A percentile compares a stretch with the other conserved stretches of the same genome.
These are phyloP conservation scores for Corynorhinus townsendii DNA, from an alignment of 2,113 vertebrate genomes.

Conservation along the genomic window DNA sequence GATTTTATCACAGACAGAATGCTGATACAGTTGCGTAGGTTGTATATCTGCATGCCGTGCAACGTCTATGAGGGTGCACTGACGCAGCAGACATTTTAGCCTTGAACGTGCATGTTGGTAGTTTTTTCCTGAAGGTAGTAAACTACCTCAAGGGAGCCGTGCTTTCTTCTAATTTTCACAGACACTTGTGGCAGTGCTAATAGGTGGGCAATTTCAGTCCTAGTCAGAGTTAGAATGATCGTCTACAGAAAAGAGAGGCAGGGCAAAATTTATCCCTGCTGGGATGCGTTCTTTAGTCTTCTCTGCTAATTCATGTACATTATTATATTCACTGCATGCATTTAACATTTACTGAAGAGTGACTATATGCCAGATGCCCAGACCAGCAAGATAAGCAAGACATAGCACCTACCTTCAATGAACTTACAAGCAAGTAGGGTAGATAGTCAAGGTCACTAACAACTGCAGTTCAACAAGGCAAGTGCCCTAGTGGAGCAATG, in stretches of 20 bases:
- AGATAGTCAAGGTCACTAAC: neutral
- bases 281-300: neutral
- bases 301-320: neutral
- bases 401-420: neutral
- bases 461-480: neutral
- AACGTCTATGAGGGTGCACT: neutral
- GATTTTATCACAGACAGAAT: neutral
- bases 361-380: neutral
- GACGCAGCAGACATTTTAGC: too few species aligned
- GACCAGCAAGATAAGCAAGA: neutral
- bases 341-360: neutral
- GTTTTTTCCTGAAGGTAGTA: neutral
- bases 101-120: neutral
- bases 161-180: neutral
- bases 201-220: neutral
- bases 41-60: neutral
- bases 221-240: neutral
- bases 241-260: neutral
- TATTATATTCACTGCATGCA: neutral
- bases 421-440: neutral
- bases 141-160: neutral
- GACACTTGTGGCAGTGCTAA: neutral
- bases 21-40: neutral
- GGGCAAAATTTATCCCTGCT: neutral
- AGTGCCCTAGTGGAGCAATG: neutral